phyloP scores from a whole-genome alignment of 2,888 invertebrate genomes.

The Tetropium fuscum region DNA sequence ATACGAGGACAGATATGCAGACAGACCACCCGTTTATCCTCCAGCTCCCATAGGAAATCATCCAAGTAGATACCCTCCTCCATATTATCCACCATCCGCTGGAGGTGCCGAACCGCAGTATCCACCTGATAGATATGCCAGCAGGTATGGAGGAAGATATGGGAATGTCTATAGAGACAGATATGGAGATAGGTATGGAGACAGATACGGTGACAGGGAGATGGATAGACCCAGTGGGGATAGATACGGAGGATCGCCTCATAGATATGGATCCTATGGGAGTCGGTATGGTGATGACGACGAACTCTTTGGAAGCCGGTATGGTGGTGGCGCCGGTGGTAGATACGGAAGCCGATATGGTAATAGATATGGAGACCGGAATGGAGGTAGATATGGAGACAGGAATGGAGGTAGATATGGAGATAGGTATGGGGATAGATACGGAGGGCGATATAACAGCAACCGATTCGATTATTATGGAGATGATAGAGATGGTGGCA shows the following conservation, averaged over 20 bases:
- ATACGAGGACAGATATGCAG: constrained; percentile 45
- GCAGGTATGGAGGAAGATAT: constrained; percentile 51
- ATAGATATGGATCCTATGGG: constrained; percentile 38
- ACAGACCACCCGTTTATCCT: no score
- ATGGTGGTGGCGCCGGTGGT: constrained; percentile 47
- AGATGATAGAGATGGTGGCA: constrained; percentile 60
- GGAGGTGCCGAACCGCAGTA: no score
- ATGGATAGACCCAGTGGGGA: constrained; percentile 28
- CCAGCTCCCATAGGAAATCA: no score
- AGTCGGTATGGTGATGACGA: constrained; percentile 43
- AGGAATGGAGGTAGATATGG: constrained; percentile 45
- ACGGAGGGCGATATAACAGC: constrained; percentile 52
- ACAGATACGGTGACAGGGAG: constrained; percentile 52
- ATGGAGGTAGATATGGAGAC: constrained; percentile 46
- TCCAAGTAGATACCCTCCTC: no score
- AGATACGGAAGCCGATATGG: constrained; percentile 36
- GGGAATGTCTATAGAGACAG: constrained; percentile 55
- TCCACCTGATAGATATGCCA: constrained; percentile 61
- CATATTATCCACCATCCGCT: no score
- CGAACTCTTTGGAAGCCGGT: constrained; percentile 54
- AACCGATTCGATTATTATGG: constrained; percentile 55
- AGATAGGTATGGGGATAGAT: constrained; percentile 48
- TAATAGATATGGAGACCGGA: constrained; percentile 45
- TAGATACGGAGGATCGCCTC: constrained; percentile 52
- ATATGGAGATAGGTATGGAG: constrained; percentile 55